Evolutionary conservation across 1,140 invertebrate species (phyloP).

Genomic region (Phthorimaea operculella): DNA sequence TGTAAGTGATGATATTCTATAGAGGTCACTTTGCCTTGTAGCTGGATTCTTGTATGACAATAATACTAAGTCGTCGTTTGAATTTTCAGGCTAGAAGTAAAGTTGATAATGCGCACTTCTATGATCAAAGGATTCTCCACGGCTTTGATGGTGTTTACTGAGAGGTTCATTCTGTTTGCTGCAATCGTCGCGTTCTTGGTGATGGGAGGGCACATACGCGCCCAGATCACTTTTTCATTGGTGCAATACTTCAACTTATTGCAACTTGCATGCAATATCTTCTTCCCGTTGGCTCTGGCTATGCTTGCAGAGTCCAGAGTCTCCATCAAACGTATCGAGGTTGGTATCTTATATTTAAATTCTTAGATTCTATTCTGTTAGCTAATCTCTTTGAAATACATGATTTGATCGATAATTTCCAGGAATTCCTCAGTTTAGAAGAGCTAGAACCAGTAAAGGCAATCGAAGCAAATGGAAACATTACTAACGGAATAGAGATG

Average conservation of each 20-base stretch:
- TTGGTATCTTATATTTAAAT: slow-evolving; percentile 21
- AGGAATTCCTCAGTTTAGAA: slow-evolving; percentile 69
- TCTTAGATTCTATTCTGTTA: no score
- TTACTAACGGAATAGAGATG: slow-evolving; percentile 36
- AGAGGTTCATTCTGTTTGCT: slow-evolving; percentile 77
- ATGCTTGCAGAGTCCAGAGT: slow-evolving; percentile 71
- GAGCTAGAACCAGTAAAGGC: slow-evolving; percentile 52
- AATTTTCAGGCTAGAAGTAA: slow-evolving; percentile 71
- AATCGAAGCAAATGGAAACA: slow-evolving; percentile 26
- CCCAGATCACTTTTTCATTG: slow-evolving; percentile 78
- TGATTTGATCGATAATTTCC: slow-evolving; percentile 13
- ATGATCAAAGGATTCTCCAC: slow-evolving; percentile 78
- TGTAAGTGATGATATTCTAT: no score
- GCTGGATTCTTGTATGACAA: no score
- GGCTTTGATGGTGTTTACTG: slow-evolving; percentile 74
- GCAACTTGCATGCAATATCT: slow-evolving; percentile 77
- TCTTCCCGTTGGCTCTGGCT: slow-evolving; percentile 74
- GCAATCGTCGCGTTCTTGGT: slow-evolving; percentile 77
- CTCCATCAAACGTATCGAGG: slow-evolving; percentile 73
- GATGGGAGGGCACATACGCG: slow-evolving; percentile 71
- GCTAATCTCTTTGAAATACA: neutral
- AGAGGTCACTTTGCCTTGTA: no score
- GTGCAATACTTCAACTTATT: slow-evolving; percentile 80
- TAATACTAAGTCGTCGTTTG: slow-evolving; percentile 7
- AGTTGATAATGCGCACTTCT: slow-evolving; percentile 74